Percentiles rank a stretch among this genome's conserved stretches.
phyloP scores from a whole-genome alignment of 2,888 invertebrate genomes.

The Ariolimax columbianus region DNA sequence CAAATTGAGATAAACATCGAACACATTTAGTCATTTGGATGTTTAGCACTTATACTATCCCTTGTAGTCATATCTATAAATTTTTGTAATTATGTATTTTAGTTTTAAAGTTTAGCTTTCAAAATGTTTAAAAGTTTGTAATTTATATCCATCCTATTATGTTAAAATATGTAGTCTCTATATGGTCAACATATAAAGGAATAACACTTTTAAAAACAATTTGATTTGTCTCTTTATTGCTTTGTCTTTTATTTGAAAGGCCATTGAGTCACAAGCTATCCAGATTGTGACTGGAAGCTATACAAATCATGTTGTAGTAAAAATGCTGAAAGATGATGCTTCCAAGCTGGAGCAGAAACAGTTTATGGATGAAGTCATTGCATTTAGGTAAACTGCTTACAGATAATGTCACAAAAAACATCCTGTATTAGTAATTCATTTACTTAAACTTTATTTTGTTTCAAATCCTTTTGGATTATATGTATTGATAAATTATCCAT shows the following conservation, averaged over 20 bases:
- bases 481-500: too few species aligned
- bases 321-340: slow-evolving; percentile 88
- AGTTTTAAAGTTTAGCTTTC: too few species aligned
- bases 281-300: slow-evolving; percentile 77
- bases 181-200: too few species aligned
- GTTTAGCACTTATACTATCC: too few species aligned
- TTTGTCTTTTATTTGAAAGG: slow-evolving; percentile 76
- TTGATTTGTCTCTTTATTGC: background rate
- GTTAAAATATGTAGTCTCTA: too few species aligned
- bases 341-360: slow-evolving; percentile 86
- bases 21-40: too few species aligned
- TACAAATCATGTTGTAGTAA: slow-evolving; percentile 85
- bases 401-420: background rate
- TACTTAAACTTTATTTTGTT: background rate
- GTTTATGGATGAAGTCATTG: slow-evolving; percentile 87
- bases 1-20: too few species aligned
- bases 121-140: too few species aligned
- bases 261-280: slow-evolving; percentile 88
- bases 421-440: background rate
- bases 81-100: too few species aligned
- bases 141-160: too few species aligned
- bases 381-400: slow-evolving; percentile 80
- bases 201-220: background rate
- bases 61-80: too few species aligned
- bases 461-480: too few species aligned